Evolutionary conservation across 2,113 vertebrate genomes (phyloP), one percentile per base, ranked within the genome.

Genomic region (Carassius auratus): DNA sequence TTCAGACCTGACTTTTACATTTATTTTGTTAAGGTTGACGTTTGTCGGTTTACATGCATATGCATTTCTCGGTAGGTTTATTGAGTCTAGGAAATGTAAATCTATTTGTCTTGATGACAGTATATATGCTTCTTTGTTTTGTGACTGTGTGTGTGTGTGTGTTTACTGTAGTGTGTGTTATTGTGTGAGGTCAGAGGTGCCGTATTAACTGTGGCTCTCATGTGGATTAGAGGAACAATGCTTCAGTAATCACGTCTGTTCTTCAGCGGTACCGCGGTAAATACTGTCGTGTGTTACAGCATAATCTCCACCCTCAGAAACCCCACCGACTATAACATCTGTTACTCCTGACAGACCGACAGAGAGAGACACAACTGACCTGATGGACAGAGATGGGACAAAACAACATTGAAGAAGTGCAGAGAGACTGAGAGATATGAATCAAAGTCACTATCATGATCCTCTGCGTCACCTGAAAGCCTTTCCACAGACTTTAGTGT

Each of bases 221-320:
- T 76, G 10, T 81, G 89, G 93, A 93, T 94, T 93, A 93, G 86
- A 61, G 83, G 88, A 84, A 92, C 92, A 92, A 91, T 91, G 91
- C 76, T 36, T 88, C 89, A 87, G 83, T 91, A 90, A 93, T 93
- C 92, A 90, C 76, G 91, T 91, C 91, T 89, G 86, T 88, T 84
- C 89, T 89, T 88, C 89, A 90, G 90, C 89, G 89, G 89, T 89
- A 89, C 83, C 75, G 85, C 88, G 85, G 89, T 91, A 92, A 76
- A 94, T 92, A 91, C 90, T 86, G 85, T 87, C 86, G 86, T 92
- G 92, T 91, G 91, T 90, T 89, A 87, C 91, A 91, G 88, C 86
- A 86, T 93, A 94, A 93, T 93, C 93, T 91, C 85, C 89, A 88
- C 90, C 89, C 76, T 83, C 81, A 89, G 90, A 90, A 85, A 88